phyloP scores from a whole-genome alignment of 2,113 vertebrate species.

The Mesembrinibis cayennensis region DNA sequence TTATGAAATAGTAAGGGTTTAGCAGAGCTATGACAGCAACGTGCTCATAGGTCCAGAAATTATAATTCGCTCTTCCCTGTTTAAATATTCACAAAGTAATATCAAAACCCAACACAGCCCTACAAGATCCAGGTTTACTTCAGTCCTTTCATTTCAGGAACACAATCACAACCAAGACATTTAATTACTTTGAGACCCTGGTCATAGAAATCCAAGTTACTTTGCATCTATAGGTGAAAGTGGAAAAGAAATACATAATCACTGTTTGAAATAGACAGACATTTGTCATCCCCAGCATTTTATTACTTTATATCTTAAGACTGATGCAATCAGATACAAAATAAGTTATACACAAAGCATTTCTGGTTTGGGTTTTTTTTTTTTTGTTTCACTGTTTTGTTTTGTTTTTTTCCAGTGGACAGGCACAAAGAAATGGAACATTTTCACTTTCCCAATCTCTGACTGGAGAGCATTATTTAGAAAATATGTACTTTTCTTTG shows the following conservation, averaged over 20 bases:
- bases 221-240: neutral
- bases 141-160: conserved; percentile 77
- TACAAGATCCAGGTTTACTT: conserved; percentile 69
- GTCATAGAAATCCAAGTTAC: conserved; percentile 74
- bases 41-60: neutral
- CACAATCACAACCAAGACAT: conserved; percentile 76
- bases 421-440: neutral
- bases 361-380: neutral
- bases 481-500: neutral
- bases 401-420: neutral
- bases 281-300: neutral
- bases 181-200: conserved; percentile 79
- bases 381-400: neutral
- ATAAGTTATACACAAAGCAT: neutral
- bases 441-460: neutral
- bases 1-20: neutral
- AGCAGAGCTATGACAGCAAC: neutral
- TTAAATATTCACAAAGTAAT: neutral
- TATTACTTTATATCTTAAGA: neutral
- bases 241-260: neutral
- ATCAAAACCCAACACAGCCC: neutral
- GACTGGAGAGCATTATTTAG: neutral
- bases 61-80: neutral
- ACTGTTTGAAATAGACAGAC: neutral
- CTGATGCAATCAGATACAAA: neutral